Base-by-base conservation (phyloP, 2,888 invertebrate species). In the Zaprionus bogoriensis region DNA sequence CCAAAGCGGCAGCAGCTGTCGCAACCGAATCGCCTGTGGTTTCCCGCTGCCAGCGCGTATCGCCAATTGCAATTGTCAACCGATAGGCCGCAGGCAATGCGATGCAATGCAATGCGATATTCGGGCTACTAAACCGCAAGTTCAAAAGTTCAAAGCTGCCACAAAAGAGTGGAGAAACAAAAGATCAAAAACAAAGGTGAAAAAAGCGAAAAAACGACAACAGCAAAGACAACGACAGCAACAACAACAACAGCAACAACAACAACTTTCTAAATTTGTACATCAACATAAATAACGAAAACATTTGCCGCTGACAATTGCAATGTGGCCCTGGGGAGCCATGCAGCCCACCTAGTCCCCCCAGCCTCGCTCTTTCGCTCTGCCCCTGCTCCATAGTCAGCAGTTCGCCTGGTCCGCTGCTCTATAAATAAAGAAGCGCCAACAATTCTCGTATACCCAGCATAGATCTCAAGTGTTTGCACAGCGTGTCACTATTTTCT, bases 221-320 rank as follows among this genome's bases (percentile, higher is more conserved):
- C 20, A 22, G 19, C 14, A n/a, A n/a, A n/a, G n/a, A n/a, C n/a
- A n/a, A n/a, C n/a, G n/a, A n/a, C n/a, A n/a, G n/a, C n/a, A 14
- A 14, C 2, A 14, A 14, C 12, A 41, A 27, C n/a, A 28, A 28
- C 7, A 48, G 41, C 2, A 42, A 47, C 48, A 48, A 55, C 46
- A 60, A 36, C 39, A 67, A 81, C 82, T 82, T 82, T 80, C 82
- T 79, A 82, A 82, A 78, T 66, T 78, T 78, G 75, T 76, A 67
- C 76, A 64, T 67, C 66, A 66, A 67, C 75, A 71, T 76, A 74
- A 76, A 76, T 75, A 75, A 70, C 61, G 41, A 64, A 70, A 60
- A 72, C 73, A 75, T 69, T 69, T 66, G 66, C 59, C 63, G 64
- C 67, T 87, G 77, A 85, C 78, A 75, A 74, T 67, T 65, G 72